A percentile compares a stretch with the other conserved stretches of the same genome.
phyloP scores from a whole-genome alignment of 2,888 invertebrate genomes.

The Conops quadrifasciatus region DNA sequence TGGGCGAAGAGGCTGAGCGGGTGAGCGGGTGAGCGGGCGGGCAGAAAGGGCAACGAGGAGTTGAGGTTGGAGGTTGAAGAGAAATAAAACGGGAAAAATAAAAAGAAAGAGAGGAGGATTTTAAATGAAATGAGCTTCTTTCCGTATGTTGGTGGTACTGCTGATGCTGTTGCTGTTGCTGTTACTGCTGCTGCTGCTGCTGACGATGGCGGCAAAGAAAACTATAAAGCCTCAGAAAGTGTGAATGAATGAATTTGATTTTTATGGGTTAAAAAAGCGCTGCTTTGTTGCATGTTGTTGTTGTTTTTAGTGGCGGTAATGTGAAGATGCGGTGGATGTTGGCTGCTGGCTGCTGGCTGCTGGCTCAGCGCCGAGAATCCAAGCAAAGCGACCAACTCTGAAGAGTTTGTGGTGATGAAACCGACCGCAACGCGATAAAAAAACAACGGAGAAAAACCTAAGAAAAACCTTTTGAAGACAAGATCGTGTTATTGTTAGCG shows the following conservation, averaged over 20 bases:
- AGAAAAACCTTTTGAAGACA: constrained; percentile 6
- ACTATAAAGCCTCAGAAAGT: constrained; percentile 32
- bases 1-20: background rate
- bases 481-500: constrained; percentile 37
- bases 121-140: constrained; percentile 11
- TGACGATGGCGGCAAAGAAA: constrained; percentile 15
- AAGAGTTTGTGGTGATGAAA: constrained; percentile 19
- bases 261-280: constrained; percentile 19
- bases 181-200: constrained; percentile 12
- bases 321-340: constrained; percentile 9
- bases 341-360: background rate
- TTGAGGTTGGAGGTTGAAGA: background rate
- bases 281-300: background rate
- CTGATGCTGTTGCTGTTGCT: constrained; percentile 1
- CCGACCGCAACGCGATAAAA: background rate
- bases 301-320: constrained; percentile 8
- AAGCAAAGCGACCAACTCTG: background rate
- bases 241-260: constrained; percentile 37
- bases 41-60: background rate
- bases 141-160: background rate
- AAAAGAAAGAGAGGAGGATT: background rate
- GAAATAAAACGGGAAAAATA: background rate
- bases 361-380: background rate
- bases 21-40: too few species aligned
- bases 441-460: background rate